Evolutionary conservation across 1,140 invertebrate genomes (phyloP), one percentile per base, ranked within the genome.

Genomic region (Trichomalopsis sarcophagae): DNA sequence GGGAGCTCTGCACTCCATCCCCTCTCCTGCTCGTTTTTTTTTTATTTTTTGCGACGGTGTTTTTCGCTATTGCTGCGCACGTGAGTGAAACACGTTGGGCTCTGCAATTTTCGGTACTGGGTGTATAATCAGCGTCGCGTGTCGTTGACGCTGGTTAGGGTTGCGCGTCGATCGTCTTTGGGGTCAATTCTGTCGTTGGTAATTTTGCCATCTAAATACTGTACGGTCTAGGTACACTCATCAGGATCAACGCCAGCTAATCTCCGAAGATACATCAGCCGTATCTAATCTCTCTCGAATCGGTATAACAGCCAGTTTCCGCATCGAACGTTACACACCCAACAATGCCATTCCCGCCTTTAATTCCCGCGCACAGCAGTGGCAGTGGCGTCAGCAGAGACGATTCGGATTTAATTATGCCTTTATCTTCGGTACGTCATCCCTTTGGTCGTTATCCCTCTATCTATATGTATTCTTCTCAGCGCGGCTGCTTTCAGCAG

Each of bases 1-100:
- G 27, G 84, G 79, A 80, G 85, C 68, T 44, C 82, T 71, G 82
- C 88, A 80, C 44, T 69, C 84, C 88, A 84, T 84, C 33, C 55
- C 21, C 62, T 69, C 33, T 21, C 14, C 33, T 50, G 74, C 81
- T 76, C 44, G 27, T 44, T 66, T 84, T 30, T 55, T 76, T 73
- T 71, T 69, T 44, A 23, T 36, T 74, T 74, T 33, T 17, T 27
- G 27, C 27, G 27, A 21, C n/a, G 40, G 33, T 30, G 40, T 77
- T 77, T 44, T 44, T 13, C 68, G 68, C 10, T n/a, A 7, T 21
- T 30, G 33, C 71, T 14, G 47, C 81, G 47, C 71, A 27, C 30
- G 55, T 11, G 36, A 9, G 55, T 21, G 4, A 27, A 76, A n/a
- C 40, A 83, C 75, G 50, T 69, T 55, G 71, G 0, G 27, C 55